Conservation (phyloP, 2,113 vertebrate genomes). For the Serranochromis macrocephalus region DNA sequence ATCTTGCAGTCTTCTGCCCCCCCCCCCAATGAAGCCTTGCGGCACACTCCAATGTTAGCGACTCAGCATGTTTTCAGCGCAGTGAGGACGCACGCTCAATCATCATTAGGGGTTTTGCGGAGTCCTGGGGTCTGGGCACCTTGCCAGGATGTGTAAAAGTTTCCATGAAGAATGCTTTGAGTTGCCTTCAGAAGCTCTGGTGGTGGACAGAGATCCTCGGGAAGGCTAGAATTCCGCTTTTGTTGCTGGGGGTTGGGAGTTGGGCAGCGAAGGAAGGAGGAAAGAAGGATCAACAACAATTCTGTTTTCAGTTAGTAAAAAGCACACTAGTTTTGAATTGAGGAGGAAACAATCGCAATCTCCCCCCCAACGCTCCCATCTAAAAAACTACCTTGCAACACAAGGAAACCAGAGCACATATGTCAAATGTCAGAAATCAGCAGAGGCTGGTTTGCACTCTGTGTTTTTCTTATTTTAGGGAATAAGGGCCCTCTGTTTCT, state of each 20-base stretch:
- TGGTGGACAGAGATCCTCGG: constrained; percentile 43
- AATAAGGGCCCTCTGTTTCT: constrained; percentile 66
- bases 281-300: constrained; percentile 17
- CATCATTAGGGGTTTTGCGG: constrained; percentile 77
- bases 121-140: constrained; percentile 75
- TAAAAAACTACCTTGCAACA: constrained; percentile 28
- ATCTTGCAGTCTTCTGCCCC: neutral
- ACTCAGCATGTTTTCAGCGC: constrained; percentile 78
- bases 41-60: constrained; percentile 67
- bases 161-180: constrained; percentile 88
- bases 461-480: constrained; percentile 51
- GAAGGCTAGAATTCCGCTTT: constrained; percentile 50
- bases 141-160: constrained; percentile 84
- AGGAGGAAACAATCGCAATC: constrained; percentile 46
- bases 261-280: neutral
- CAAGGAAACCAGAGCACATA: constrained; percentile 55
- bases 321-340: constrained; percentile 28
- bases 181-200: constrained; percentile 62
- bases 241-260: constrained; percentile 3
- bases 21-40: constrained; percentile 36
- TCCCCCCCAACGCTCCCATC: neutral
- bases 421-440: constrained; percentile 56
- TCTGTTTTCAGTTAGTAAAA: constrained; percentile 50
- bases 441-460: constrained; percentile 3
- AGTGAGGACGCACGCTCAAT: constrained; percentile 78